These are phyloP conservation scores for Teleogryllus occipitalis DNA, from an alignment of 1,140 invertebrate genomes.

Conservation along the genomic window DNA sequence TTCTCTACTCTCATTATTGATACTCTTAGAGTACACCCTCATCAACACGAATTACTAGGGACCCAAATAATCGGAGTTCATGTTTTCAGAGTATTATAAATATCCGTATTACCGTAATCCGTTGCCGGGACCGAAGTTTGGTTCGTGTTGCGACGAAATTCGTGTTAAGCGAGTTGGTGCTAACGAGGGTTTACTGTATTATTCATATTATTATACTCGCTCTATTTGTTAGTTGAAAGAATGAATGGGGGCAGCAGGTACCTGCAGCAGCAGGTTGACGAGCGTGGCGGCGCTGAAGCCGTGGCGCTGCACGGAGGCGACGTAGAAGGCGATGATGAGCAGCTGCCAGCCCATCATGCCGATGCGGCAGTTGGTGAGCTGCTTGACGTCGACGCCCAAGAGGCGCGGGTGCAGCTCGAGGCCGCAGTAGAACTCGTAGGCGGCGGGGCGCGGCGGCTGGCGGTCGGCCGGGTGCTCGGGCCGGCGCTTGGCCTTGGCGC, in stretches of 20 bases:
- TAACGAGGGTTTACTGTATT: too few species aligned
- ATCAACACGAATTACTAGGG: too few species aligned
- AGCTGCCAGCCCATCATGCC: constrained; percentile 52
- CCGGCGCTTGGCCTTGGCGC: constrained; percentile 35
- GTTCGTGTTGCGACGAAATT: too few species aligned
- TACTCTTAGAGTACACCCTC: too few species aligned
- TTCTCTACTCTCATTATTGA: too few species aligned
- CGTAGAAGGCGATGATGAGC: constrained; percentile 37
- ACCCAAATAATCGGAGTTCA: too few species aligned
- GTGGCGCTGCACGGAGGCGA: constrained; percentile 33
- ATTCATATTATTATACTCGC: too few species aligned
- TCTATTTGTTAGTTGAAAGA: too few species aligned
- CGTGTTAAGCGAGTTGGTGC: too few species aligned
- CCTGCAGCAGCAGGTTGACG: constrained; percentile 31
- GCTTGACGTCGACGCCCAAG: constrained; percentile 41
- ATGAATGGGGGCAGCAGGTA: constrained; percentile 10
- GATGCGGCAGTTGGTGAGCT: constrained; percentile 42
- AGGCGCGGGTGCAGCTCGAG: constrained; percentile 48
- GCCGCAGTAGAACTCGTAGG: constrained; percentile 47
- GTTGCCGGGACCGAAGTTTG: too few species aligned
- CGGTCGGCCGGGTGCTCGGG: constrained; percentile 28
- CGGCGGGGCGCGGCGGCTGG: constrained; percentile 2
- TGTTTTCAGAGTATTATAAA: too few species aligned
- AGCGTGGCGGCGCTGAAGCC: constrained; percentile 40
- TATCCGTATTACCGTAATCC: too few species aligned